phyloP scores from a whole-genome alignment of 2,113 vertebrate species.

The Strix aluco region DNA sequence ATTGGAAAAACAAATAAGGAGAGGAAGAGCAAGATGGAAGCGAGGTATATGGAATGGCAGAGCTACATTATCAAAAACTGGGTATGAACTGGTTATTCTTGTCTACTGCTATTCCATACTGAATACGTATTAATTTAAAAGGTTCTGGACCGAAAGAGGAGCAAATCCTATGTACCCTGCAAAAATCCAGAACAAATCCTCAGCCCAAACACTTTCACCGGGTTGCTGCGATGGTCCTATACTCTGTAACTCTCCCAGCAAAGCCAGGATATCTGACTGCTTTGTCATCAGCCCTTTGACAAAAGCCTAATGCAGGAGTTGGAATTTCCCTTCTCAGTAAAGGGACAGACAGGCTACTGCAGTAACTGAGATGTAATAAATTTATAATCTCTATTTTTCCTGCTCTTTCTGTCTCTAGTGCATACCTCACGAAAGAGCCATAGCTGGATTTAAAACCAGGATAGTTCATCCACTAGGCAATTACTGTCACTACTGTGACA shows the following conservation, averaged over 20 bases:
- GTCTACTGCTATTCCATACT: not conserved
- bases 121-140: not conserved
- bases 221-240: not conserved
- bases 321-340: not conserved
- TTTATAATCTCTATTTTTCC: not conserved
- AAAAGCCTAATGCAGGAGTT: not conserved
- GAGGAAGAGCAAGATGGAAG: not conserved
- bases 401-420: not conserved
- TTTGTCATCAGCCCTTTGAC: not conserved
- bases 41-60: not conserved
- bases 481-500: not conserved
- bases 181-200: not conserved
- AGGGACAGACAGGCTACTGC: not conserved
- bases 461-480: not conserved
- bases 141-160: not conserved
- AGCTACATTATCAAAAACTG: not conserved
- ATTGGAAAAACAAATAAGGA: not conserved
- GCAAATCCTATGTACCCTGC: not conserved
- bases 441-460: not conserved
- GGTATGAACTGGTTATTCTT: not conserved
- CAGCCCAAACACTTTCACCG: not conserved
- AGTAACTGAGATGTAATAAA: not conserved
- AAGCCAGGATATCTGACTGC: not conserved
- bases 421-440: not conserved
- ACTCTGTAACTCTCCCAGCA: not conserved